Evolutionary conservation across 2,888 invertebrate genomes (phyloP).

Genomic region (Melanargia galathea): DNA sequence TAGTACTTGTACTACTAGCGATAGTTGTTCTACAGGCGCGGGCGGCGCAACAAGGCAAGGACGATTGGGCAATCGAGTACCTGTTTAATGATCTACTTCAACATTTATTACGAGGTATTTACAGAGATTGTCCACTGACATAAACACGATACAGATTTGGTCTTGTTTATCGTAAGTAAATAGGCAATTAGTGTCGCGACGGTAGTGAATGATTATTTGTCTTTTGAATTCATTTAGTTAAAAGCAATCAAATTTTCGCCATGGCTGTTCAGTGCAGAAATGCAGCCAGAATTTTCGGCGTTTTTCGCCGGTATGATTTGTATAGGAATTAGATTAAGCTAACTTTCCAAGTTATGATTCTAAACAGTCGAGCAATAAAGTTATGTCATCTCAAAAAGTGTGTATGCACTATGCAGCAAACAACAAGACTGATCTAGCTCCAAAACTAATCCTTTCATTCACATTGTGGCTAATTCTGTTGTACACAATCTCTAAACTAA

Average conservation of each 20-base stretch:
- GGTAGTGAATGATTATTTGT: slow-evolving; percentile 2
- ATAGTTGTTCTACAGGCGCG: slow-evolving; percentile 19
- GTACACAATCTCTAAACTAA: too few species aligned
- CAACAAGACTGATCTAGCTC: too few species aligned
- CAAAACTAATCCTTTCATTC: too few species aligned
- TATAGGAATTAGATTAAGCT: too few species aligned
- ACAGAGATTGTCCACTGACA: slow-evolving; percentile 17
- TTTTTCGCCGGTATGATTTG: too few species aligned
- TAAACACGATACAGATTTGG: slow-evolving; percentile 15
- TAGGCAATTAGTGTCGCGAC: slow-evolving; percentile 17
- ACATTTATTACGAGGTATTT: slow-evolving; percentile 22
- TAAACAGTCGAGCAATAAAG: too few species aligned
- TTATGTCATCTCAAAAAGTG: too few species aligned
- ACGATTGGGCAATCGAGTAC: slow-evolving; percentile 21
- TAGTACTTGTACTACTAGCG: slow-evolving; percentile 1
- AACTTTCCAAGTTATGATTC: too few species aligned
- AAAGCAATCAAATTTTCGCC: neutral
- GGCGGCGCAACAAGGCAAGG: slow-evolving; percentile 11
- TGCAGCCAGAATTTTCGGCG: too few species aligned
- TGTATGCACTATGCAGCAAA: too few species aligned
- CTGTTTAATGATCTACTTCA: slow-evolving; percentile 20
- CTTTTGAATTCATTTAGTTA: slow-evolving; percentile 2
- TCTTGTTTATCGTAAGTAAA: slow-evolving; percentile 5
- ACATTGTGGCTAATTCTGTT: too few species aligned
- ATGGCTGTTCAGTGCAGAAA: too few species aligned